Evolutionary conservation across 1,140 invertebrate species (phyloP).

Genomic region (Bombus affinis): DNA sequence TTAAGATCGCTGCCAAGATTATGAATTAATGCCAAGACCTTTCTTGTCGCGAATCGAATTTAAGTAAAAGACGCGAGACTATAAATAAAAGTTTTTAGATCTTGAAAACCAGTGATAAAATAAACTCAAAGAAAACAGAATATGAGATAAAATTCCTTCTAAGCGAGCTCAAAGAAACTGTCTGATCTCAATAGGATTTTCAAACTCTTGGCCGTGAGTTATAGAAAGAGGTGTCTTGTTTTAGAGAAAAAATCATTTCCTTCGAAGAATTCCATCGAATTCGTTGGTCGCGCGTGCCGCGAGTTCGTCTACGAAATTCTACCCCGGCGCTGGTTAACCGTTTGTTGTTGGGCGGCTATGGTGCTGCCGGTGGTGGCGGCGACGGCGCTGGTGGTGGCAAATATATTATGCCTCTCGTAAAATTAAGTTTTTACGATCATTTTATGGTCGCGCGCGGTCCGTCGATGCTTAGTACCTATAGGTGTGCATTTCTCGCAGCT

Average conservation of each 20-base stretch:
- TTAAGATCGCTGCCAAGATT: neutral
- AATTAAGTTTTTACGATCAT: conserved; percentile 84
- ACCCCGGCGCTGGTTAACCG: conserved; percentile 66
- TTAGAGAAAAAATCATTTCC: neutral
- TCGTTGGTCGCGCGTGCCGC: conserved; percentile 15
- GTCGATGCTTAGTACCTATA: conserved; percentile 77
- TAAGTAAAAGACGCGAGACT: neutral
- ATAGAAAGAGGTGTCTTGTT: too few species aligned
- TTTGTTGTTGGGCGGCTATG: conserved; percentile 56
- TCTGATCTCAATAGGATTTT: neutral
- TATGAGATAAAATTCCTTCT: neutral
- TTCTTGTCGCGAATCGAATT: neutral
- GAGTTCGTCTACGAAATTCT: conserved; percentile 68
- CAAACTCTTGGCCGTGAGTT: too few species aligned
- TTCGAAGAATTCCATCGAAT: neutral
- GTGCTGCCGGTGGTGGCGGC: conserved; percentile 40
- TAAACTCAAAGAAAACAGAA: neutral
- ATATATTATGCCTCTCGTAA: conserved; percentile 83
- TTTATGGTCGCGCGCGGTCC: conserved; percentile 81
- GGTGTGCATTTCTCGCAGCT: conserved; percentile 70
- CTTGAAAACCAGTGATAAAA: neutral
- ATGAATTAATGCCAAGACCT: neutral
- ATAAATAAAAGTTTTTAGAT: neutral
- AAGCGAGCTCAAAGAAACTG: neutral
- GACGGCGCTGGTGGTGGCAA: conserved; percentile 75